phyloP scores from a whole-genome alignment of 2,797 vertebrate genomes.

The Allobates femoralis region DNA sequence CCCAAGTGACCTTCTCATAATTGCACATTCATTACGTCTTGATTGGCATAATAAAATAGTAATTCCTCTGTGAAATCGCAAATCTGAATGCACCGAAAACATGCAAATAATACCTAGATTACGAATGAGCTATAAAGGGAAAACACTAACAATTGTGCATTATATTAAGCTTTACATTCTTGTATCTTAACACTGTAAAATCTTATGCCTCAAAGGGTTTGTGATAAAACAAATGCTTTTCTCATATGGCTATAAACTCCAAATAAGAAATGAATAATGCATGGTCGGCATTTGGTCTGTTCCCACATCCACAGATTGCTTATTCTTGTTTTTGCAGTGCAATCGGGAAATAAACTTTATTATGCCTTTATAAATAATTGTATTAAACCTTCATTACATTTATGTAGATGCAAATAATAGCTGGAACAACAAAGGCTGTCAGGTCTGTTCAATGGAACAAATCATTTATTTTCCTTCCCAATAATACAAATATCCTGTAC shows the following conservation, averaged over 20 bases:
- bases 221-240: slow-evolving; percentile 18
- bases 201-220: background rate
- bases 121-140: background rate
- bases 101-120: background rate
- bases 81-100: background rate
- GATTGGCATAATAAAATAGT: background rate
- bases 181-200: slow-evolving; percentile 4
- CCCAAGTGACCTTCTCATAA: background rate
- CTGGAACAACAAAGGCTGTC: background rate
- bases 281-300: slow-evolving; percentile 25
- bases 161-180: slow-evolving; percentile 1
- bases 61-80: background rate
- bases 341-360: slow-evolving; percentile 11
- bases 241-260: slow-evolving; percentile 1
- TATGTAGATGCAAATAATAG: background rate
- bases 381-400: background rate
- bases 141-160: background rate
- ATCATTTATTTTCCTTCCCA: background rate
- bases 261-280: slow-evolving; percentile 41
- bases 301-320: background rate
- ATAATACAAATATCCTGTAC: background rate
- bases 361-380: background rate
- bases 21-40: background rate
- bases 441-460: background rate
- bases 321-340: slow-evolving; percentile 5